phyloP scores from a whole-genome alignment of 2,113 vertebrate genomes.

The Xenotilapia flavipinnis region DNA sequence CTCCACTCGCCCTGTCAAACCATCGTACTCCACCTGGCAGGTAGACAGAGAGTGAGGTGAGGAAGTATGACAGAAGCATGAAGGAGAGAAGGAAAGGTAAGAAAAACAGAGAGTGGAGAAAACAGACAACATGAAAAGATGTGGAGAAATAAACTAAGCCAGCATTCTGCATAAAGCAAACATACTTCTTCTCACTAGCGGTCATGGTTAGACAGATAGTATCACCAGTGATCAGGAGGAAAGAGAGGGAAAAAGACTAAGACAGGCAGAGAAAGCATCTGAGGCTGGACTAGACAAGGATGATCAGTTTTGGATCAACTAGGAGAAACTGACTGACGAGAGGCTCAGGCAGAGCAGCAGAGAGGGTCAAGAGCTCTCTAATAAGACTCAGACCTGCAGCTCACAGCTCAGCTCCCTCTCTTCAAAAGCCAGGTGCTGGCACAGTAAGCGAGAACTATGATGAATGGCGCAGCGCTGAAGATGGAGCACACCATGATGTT shows the following conservation, averaged over 20 bases:
- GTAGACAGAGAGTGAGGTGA: background rate
- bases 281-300: conserved; percentile 4
- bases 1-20: conserved; percentile 86
- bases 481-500: conserved; percentile 58
- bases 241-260: background rate
- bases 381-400: conserved; percentile 46
- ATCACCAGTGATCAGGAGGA: background rate
- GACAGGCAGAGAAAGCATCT: conserved; percentile 2
- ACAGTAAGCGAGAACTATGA: conserved; percentile 43
- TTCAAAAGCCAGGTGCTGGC: conserved; percentile 44
- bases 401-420: conserved; percentile 19
- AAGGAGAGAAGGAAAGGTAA: background rate
- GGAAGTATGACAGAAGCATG: background rate
- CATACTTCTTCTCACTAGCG: background rate
- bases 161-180: background rate
- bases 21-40: conserved; percentile 89
- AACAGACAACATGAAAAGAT: background rate
- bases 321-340: conserved; percentile 20
- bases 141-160: background rate
- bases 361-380: conserved; percentile 34
- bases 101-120: background rate
- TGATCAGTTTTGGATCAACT: conserved; percentile 35
- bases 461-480: conserved; percentile 46
- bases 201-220: background rate
- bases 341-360: conserved; percentile 31